Evolutionary conservation across 2,888 invertebrate species (phyloP).

Genomic region (Meta bourneti): DNA sequence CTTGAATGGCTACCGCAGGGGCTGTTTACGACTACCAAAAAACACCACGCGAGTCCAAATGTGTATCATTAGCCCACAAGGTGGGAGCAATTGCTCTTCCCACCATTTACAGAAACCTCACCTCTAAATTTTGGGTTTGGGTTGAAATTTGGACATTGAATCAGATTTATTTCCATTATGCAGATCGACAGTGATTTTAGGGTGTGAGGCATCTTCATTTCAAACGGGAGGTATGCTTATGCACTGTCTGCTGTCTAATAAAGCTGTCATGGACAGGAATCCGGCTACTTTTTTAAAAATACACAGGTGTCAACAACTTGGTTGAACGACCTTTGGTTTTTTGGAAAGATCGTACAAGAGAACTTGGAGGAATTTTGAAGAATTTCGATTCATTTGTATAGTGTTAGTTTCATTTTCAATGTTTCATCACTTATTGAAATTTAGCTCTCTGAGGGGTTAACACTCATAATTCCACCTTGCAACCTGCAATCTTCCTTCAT

Average conservation of each 20-base stretch:
- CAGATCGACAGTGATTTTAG: conserved; percentile 34
- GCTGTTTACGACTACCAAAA: conserved; percentile 33
- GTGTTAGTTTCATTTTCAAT: too few species aligned
- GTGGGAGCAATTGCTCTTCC: conserved; percentile 19
- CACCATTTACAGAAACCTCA: conserved; percentile 49
- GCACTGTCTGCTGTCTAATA: not conserved
- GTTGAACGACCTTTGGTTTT: conserved; percentile 29
- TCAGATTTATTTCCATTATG: conserved; percentile 26
- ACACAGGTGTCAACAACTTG: not conserved
- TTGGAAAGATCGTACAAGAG: too few species aligned
- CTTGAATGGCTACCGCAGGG: conserved; percentile 5
- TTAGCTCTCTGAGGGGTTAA: too few species aligned
- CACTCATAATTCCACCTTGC: too few species aligned
- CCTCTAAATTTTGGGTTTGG: conserved; percentile 49
- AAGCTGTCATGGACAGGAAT: conserved; percentile 12
- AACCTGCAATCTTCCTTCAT: too few species aligned
- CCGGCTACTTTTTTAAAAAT: not conserved
- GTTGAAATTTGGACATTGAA: conserved; percentile 28
- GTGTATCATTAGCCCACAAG: conserved; percentile 39
- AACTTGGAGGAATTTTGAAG: too few species aligned
- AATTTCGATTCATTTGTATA: too few species aligned
- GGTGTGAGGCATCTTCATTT: conserved; percentile 20
- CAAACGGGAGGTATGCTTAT: not conserved
- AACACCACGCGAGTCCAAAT: conserved; percentile 13
- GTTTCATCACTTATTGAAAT: too few species aligned